Evolutionary conservation across 2,888 invertebrate species (phyloP), one percentile per base, ranked within the genome.

Genomic region (Meloe dianella): DNA sequence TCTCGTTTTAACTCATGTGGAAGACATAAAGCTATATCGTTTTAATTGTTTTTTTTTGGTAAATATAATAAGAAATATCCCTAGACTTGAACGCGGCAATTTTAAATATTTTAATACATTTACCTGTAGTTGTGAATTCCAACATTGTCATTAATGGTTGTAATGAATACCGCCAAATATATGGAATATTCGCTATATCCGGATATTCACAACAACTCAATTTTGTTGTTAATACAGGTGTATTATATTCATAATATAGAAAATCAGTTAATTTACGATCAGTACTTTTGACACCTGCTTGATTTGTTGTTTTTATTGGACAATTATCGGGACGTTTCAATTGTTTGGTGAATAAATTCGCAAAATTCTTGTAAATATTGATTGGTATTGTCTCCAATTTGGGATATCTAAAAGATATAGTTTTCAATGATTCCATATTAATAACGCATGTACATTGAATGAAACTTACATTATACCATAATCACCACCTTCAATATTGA

Each of bases 141-240:
- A 90, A 80, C 60, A 91, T 87, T 74, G 87, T 86, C 85, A 90
- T 89, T 5, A 91, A 84, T 4, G 90, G 89, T 20, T 84, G 84
- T 61, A 92, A 78, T 77, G 90, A 90, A 67, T 89, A 87, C 72
- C 90, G 87, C 93, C 94, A 94, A 9, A 92, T 87, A 70, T 86
- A 86, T 0, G 89, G 90, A n/a, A 95, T 86, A 58, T 89, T 86
- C 0, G 79, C 82, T n/a, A 89, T 86, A 0, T 82, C 77, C 0
- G 96, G 95, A 87, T 93, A 93, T 74, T 92, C 92, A 79, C 96
- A 96, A 77, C 96, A 96, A 63, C 91, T 90, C 29, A 96, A 81
- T 20, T 93, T 91, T 4, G 91, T 87, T 0, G 92, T 90, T 60
- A 92, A 85, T 79, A 92, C 85, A 0, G 93, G 91, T 1, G 89